These are phyloP conservation scores for Ateles fusciceps DNA, from an alignment of 2,797 vertebrate genomes.

Conservation along the genomic window DNA sequence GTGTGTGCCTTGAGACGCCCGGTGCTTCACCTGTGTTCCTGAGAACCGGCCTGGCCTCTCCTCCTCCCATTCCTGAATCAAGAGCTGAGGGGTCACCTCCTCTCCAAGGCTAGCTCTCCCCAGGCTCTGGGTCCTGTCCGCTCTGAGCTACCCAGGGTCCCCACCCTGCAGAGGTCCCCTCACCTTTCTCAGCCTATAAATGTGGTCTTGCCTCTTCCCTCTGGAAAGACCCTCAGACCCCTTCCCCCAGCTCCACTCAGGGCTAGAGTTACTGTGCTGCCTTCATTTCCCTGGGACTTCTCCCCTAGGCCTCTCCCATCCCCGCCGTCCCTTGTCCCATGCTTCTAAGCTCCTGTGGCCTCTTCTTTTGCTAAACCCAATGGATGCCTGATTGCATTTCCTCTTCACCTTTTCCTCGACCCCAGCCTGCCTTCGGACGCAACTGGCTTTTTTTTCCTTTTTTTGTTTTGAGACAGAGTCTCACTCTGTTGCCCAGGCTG, in stretches of 20 bases:
- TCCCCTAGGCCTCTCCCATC: neutral
- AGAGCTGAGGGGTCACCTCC: neutral
- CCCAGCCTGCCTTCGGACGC: neutral
- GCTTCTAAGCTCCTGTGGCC: neutral
- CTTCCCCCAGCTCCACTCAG: neutral
- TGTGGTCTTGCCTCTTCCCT: neutral
- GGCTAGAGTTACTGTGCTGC: neutral
- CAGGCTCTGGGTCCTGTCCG: neutral
- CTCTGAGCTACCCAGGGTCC: neutral
- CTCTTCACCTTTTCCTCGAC: neutral
- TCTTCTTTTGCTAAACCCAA: neutral
- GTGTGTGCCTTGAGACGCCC: neutral
- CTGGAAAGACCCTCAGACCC: neutral
- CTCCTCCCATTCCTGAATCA: neutral
- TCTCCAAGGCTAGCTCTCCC: neutral
- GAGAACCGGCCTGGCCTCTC: neutral
- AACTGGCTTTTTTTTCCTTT: neutral
- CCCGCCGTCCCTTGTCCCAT: fast-evolving
- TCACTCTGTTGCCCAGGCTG: neutral
- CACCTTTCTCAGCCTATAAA: neutral
- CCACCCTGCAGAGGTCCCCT: neutral
- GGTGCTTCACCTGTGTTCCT: neutral
- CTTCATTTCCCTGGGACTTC: neutral
- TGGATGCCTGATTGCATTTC: neutral
- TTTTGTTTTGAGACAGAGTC: too few species aligned